These are phyloP conservation scores for Phrynosoma blainvillii DNA, from an alignment of 2,113 vertebrate genomes.

Conservation along the genomic window DNA sequence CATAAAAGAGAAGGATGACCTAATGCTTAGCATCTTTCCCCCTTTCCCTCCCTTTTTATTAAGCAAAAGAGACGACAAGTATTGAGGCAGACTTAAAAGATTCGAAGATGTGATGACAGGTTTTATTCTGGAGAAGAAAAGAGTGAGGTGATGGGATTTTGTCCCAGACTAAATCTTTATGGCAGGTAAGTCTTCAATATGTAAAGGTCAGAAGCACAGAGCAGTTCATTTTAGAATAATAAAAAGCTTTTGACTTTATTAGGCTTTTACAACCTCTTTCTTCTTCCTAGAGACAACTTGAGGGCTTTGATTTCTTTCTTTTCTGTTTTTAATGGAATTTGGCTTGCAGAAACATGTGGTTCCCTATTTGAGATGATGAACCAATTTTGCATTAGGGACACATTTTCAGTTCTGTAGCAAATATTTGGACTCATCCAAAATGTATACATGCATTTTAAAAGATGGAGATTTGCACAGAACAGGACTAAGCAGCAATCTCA, in stretches of 20 bases:
- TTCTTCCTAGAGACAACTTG: background rate
- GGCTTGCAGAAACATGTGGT: constrained; percentile 18
- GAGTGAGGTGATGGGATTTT: constrained; percentile 59
- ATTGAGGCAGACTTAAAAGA: constrained; percentile 65
- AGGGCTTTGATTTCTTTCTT: constrained; percentile 11
- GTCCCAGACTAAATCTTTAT: constrained; percentile 58
- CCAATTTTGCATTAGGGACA: background rate
- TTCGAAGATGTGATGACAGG: constrained; percentile 64
- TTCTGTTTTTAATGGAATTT: constrained; percentile 12
- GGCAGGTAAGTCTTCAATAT: constrained; percentile 49
- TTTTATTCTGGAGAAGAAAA: constrained; percentile 54
- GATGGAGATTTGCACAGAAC: background rate
- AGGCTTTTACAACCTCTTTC: constrained; percentile 25
- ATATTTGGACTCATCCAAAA: background rate
- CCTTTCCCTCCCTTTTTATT: constrained; percentile 23
- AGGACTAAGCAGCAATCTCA: background rate
- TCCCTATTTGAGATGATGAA: background rate
- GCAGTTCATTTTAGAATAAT: constrained; percentile 44
- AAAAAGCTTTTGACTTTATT: constrained; percentile 43
- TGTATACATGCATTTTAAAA: background rate
- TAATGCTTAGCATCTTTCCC: background rate
- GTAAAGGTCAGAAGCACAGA: constrained; percentile 39
- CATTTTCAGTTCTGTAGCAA: background rate
- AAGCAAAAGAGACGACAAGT: constrained; percentile 20
- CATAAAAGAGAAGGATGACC: constrained; percentile 45